These are phyloP conservation scores for Centruroides sculpturatus DNA, from an alignment of 1,140 invertebrate genomes.

Conservation along the genomic window DNA sequence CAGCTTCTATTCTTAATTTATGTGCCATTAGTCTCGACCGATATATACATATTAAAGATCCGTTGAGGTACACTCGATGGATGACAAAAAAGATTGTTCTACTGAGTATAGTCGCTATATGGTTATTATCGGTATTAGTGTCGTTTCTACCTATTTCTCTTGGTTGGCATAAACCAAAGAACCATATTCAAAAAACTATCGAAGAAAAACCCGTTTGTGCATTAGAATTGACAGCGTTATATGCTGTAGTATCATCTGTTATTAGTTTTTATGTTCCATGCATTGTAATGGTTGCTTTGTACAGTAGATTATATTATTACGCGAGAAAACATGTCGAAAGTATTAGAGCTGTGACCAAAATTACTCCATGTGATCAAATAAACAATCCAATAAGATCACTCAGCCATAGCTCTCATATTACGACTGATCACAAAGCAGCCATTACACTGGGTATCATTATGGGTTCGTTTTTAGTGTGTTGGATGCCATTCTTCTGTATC, in stretches of 20 bases:
- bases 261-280: slow-evolving; percentile 92
- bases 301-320: slow-evolving; percentile 86
- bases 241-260: slow-evolving; percentile 74
- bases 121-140: slow-evolving; percentile 82
- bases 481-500: slow-evolving; percentile 81
- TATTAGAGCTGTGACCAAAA: slow-evolving; percentile 38
- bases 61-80: slow-evolving; percentile 78
- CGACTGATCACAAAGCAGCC: slow-evolving; percentile 53
- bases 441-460: slow-evolving; percentile 87
- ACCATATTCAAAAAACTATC: slow-evolving; percentile 37
- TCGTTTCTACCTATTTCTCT: slow-evolving; percentile 56
- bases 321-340: slow-evolving; percentile 47
- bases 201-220: slow-evolving; percentile 33
- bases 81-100: slow-evolving; percentile 79
- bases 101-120: slow-evolving; percentile 71
- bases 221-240: slow-evolving; percentile 35
- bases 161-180: slow-evolving; percentile 60
- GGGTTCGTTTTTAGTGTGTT: slow-evolving; percentile 68
- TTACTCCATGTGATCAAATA: neutral
- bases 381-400: neutral
- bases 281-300: slow-evolving; percentile 91
- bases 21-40: slow-evolving; percentile 69
- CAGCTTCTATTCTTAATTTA: slow-evolving; percentile 85
- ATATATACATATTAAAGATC: slow-evolving; percentile 82
- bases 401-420: slow-evolving; percentile 7